phyloP scores from a whole-genome alignment of 2,888 invertebrate genomes.

The Cyrtodaria siliqua region DNA sequence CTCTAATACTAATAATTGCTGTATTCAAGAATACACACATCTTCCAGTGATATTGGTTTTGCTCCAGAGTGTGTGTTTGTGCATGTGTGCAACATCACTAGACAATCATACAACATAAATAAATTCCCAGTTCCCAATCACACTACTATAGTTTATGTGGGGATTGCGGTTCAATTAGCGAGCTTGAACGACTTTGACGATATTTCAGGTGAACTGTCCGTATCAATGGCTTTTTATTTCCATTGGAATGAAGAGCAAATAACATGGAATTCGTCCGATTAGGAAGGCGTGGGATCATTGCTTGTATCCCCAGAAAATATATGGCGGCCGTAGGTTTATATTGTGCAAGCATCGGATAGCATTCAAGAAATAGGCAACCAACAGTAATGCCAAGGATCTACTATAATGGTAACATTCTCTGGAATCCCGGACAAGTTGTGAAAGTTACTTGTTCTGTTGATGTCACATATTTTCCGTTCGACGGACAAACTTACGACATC shows the following conservation, averaged over 20 bases:
- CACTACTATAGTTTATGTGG: background rate
- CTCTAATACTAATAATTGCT: no score
- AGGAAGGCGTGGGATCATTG: constrained; percentile 15
- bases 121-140: constrained; percentile 5
- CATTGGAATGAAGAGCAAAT: constrained; percentile 42
- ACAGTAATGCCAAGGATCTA: constrained; percentile 11
- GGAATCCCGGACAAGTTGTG: constrained; percentile 33
- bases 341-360: constrained; percentile 26
- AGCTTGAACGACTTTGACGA: constrained; percentile 49
- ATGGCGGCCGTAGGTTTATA: constrained; percentile 44
- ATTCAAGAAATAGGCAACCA: constrained; percentile 32
- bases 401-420: constrained; percentile 22
- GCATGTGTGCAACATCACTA: no score
- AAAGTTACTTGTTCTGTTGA: constrained; percentile 41
- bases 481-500: constrained; percentile 44
- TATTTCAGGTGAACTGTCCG: constrained; percentile 29
- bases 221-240: constrained; percentile 17
- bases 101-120: constrained; percentile 19
- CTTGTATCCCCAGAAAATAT: constrained; percentile 19
- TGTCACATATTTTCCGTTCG: constrained; percentile 59
- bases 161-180: background rate
- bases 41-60: no score
- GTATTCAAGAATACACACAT: no score
- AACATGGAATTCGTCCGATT: constrained; percentile 18
- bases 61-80: no score